phyloP scores from a whole-genome alignment of 2,888 invertebrate species.

The Prosopocoilus inquinatus region DNA sequence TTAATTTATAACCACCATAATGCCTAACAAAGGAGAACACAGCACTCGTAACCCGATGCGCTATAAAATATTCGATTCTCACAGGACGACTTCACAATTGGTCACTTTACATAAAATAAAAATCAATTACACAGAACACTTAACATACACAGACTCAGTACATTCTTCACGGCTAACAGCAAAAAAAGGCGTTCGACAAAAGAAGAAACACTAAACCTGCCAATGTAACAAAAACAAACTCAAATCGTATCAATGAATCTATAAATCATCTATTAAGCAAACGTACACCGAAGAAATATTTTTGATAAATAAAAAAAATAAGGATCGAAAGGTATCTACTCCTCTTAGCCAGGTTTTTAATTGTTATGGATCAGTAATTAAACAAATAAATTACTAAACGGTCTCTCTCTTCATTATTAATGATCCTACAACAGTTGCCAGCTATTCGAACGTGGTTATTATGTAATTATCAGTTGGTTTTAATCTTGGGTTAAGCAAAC shows the following conservation, averaged over 20 bases:
- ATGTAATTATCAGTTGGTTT: constrained; percentile 57
- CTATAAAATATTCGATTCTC: constrained; percentile 25
- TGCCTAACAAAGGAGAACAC: constrained; percentile 20
- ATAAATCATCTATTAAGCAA: constrained; percentile 25
- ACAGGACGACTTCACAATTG: constrained; percentile 20
- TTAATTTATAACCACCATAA: constrained; percentile 15
- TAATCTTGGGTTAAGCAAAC: constrained; percentile 56
- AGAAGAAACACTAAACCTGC: constrained; percentile 19
- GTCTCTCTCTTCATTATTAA: constrained; percentile 50
- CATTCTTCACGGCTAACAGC: constrained; percentile 8
- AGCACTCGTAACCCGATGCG: constrained; percentile 27
- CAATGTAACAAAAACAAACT: constrained; percentile 16
- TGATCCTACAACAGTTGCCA: constrained; percentile 51
- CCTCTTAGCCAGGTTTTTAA: constrained; percentile 40
- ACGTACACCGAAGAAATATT: constrained; percentile 17
- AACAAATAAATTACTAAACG: constrained; percentile 54
- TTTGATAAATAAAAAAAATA: constrained; percentile 24
- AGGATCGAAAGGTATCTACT: constrained; percentile 35
- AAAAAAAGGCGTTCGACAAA: constrained; percentile 18
- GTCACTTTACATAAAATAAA: constrained; percentile 29
- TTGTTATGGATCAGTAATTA: constrained; percentile 54
- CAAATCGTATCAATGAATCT: constrained; percentile 21
- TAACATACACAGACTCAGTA: constrained; percentile 18
- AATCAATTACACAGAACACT: constrained; percentile 26
- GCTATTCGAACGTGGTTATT: constrained; percentile 51